Base-by-base conservation (phyloP, 2,888 invertebrate species). In the Choreutis nemorana region DNA sequence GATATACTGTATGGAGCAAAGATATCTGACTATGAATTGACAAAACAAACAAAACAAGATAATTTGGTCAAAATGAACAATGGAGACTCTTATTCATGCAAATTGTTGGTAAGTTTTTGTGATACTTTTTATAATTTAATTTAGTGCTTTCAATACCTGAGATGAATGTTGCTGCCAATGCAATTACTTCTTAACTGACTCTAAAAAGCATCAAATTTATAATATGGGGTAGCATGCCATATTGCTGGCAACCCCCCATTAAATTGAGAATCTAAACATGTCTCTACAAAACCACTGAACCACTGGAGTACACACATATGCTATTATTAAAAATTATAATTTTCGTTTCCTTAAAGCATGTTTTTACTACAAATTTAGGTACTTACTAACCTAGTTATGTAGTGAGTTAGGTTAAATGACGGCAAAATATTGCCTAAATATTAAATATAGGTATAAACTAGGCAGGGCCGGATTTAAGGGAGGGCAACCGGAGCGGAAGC, bases 1-100 rank as follows among this genome's bases (percentile, higher is more conserved):
- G 77, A 83, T 26, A 81, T 94, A 3, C 55, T 86, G 6, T 87
- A 91, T 58, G 79, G 83, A 34, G 82, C 90, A 0, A 87, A 84
- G 54, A 87, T 92, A 26, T 75, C 83, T 29, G 67, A 79, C n/a
- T 87, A 89, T 40, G 48, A 75, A 14, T 56, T 91, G 24, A 59
- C 15, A 7, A 34, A 32, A n/a, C 26, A 43, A 15, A 5, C 5
- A 23, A 23, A 9, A 2, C 7, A 26, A 10, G 47, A 54, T 9
- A 62, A 79, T 32, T 45, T 68, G 28, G 81, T 92, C 4, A 64
- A 67, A 35, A 63, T 91, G 51, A 81, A 83, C 40, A 84, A 85
- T 63, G 90, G 89, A 14, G 77, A 82, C 29, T 58, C 51, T 13
- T 87, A 85, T 43, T 78, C 79, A 1, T 87, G 90, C 48, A 81